Base-by-base conservation (phyloP, 2,797 vertebrate species). In the Spinibarbus caldwelli region DNA sequence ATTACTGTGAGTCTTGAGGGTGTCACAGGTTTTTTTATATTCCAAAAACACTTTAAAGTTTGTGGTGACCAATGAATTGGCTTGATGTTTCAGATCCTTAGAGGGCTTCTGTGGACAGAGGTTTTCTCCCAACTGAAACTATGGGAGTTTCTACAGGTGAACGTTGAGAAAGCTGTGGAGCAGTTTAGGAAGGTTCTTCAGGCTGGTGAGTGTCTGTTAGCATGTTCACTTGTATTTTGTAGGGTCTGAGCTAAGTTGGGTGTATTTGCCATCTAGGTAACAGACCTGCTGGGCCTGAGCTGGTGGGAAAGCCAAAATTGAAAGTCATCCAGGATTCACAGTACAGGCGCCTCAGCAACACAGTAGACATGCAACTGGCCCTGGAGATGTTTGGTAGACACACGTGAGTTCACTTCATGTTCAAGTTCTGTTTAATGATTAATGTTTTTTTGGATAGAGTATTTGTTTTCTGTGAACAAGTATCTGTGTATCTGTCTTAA, bases 111-210 rank as follows among this genome's bases (percentile, higher is more conserved):
- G 83, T 96, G 94, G 94, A 92, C 96, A 89, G 97, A 98, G 1
- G 68, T 99, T 76, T 99, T 91, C 90, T 96, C 97, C 84, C 95
- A 92, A 84, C 85, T 97, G 91, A 98, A 94, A 72, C 93, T 99
- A n/a, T 99, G 97, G 98, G 97, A 99, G 88, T 99, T 98, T 94
- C 97, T 93, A 92, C 97, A 99, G 95, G 94, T 98, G 89, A 94
- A 96, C 2, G 94, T 97, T 90, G 91, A 95, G 82, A 91, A 89
- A 89, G 89, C 94, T 10, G 95, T 98, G 87, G 95, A 97, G 38
- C 94, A 95, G 84, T 99, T 99, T 91, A 94, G 90, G 91, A 86
- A 87, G 1, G 94, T 96, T 38, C 94, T 99, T 38, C 92, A 91
- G 71, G 92, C 94, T 79, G 97, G 97, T 98, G 91, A 90, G 89